A percentile compares a stretch with the other conserved stretches of the same genome.
Conservation (phyloP, 1,140 invertebrate genomes). For the Drosophila littoralis region DNA sequence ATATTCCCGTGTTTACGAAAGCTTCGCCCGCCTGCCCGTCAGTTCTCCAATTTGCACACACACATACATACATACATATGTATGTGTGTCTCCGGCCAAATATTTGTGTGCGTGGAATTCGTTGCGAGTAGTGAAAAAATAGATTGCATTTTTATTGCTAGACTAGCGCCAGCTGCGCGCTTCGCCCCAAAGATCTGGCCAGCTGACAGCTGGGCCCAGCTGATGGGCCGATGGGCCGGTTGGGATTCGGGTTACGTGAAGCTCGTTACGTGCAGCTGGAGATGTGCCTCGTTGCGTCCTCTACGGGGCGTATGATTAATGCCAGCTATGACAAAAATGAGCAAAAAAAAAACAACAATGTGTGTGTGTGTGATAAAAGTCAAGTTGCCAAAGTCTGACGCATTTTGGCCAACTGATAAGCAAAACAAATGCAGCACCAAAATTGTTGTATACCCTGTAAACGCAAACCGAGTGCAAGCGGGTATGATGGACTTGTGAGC, state of each 20-base stretch:
- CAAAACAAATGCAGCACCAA: slow-evolving; percentile 23
- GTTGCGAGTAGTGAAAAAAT: slow-evolving; percentile 4
- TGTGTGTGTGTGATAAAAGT: slow-evolving; percentile 33
- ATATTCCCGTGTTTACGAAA: too few species aligned
- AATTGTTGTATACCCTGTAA: slow-evolving; percentile 22
- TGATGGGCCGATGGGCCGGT: slow-evolving; percentile 27
- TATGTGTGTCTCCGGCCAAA: slow-evolving; percentile 13
- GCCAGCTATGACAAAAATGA: slow-evolving; percentile 17
- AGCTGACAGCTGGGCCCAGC: slow-evolving; percentile 1
- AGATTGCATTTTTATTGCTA: slow-evolving; percentile 15
- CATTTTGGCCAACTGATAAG: slow-evolving; percentile 48
- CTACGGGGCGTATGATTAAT: slow-evolving; percentile 47
- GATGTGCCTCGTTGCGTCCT: slow-evolving; percentile 1
- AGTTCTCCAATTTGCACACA: slow-evolving; percentile 14
- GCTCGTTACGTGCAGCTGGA: slow-evolving; percentile 1
- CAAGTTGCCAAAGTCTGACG: slow-evolving; percentile 41
- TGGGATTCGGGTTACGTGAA: slow-evolving; percentile 17
- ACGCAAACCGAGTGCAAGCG: not conserved
- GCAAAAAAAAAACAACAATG: slow-evolving; percentile 1
- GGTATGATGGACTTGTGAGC: not conserved
- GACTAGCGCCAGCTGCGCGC: slow-evolving; percentile 35
- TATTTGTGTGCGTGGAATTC: slow-evolving; percentile 25
- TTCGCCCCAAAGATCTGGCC: not conserved
- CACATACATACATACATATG: too few species aligned
- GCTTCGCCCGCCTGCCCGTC: not conserved